Evolutionary conservation across 2,888 invertebrate genomes (phyloP).

Genomic region (Arge pagana): DNA sequence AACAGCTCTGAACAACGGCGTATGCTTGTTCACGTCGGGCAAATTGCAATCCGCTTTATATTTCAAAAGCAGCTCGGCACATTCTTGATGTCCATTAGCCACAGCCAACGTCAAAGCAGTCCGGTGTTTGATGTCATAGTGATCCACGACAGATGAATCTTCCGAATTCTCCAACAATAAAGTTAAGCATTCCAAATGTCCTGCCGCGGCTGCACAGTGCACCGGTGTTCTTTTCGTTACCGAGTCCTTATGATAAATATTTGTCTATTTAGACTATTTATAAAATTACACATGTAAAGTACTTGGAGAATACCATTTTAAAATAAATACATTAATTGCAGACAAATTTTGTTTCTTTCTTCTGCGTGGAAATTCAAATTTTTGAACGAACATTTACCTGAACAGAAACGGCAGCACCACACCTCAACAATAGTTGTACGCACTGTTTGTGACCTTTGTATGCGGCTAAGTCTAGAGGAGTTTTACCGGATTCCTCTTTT

Average conservation of each 20-base stretch:
- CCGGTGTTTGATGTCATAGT: constrained; percentile 58
- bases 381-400: constrained; percentile 37
- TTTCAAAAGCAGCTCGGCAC: constrained; percentile 61
- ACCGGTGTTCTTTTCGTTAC: constrained; percentile 57
- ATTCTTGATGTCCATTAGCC: constrained; percentile 62
- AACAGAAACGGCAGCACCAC: constrained; percentile 63
- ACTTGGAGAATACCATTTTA: neutral
- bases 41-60: constrained; percentile 64
- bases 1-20: constrained; percentile 66
- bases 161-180: constrained; percentile 61
- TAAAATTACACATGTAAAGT: neutral
- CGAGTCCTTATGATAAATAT: constrained; percentile 33
- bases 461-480: constrained; percentile 66
- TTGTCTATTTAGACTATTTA: constrained; percentile 1
- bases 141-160: constrained; percentile 57
- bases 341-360: too few relatives aligned
- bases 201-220: constrained; percentile 61
- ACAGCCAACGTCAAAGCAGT: constrained; percentile 67
- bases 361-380: neutral
- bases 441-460: constrained; percentile 63
- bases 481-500: constrained; percentile 63
- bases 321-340: neutral
- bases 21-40: constrained; percentile 63
- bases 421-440: constrained; percentile 62
- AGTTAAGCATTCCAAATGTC: constrained; percentile 62